Evolutionary conservation across 1,140 invertebrate species (phyloP).

Genomic region (Atta texana): DNA sequence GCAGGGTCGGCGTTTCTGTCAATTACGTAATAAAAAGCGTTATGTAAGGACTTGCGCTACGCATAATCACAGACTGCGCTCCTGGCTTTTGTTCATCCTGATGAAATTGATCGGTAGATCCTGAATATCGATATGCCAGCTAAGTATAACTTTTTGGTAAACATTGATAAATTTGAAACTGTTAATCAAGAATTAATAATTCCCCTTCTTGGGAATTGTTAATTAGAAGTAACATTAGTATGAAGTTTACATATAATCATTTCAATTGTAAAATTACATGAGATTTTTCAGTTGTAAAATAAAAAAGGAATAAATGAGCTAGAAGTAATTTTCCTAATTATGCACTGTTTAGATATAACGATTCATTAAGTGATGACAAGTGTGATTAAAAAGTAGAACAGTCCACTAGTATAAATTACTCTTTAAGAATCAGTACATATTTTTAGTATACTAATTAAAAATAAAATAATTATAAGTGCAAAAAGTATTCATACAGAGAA

Average conservation of each 20-base stretch:
- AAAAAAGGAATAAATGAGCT: background rate
- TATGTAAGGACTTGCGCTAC: conserved; percentile 84
- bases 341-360: background rate
- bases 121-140: conserved; percentile 20
- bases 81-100: conserved; percentile 50
- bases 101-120: conserved; percentile 71
- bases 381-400: background rate
- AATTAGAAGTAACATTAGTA: background rate
- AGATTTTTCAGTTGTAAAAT: background rate
- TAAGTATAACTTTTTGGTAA: conserved; percentile 23
- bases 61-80: conserved; percentile 78
- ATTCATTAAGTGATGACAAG: background rate
- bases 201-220: conserved; percentile 21
- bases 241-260: background rate
- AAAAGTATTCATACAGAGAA: too few relatives aligned
- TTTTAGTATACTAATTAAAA: background rate
- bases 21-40: conserved; percentile 86
- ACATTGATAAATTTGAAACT: conserved; percentile 5
- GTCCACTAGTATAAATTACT: background rate
- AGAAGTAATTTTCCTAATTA: background rate
- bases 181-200: conserved; percentile 11
- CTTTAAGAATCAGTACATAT: background rate
- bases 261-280: background rate
- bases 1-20: conserved; percentile 81
- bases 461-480: too few relatives aligned